Percentiles rank a stretch among this genome's conserved stretches.
Conservation (phyloP, 92 coral and sea anemone genomes). For the Bergia puertoricense region DNA sequence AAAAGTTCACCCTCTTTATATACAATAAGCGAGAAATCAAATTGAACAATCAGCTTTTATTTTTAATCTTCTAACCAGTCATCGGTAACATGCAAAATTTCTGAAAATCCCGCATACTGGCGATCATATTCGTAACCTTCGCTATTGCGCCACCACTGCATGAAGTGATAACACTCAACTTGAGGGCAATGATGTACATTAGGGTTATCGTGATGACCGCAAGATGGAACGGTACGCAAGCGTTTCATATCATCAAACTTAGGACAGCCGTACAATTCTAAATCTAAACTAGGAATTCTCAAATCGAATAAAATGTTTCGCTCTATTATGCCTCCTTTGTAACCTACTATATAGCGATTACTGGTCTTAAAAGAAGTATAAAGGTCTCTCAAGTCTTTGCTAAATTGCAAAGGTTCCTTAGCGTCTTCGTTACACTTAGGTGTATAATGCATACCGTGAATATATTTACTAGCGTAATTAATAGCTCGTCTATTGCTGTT, state of each 20-base stretch:
- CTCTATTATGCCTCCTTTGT: slow-evolving; percentile 10
- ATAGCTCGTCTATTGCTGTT: background rate
- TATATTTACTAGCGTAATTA: slow-evolving; percentile 7
- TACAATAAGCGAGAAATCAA: slow-evolving; percentile 12
- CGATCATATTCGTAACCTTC: background rate
- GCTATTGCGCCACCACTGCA: slow-evolving; percentile 13
- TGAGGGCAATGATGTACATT: slow-evolving; percentile 1
- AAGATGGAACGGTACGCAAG: too few species aligned
- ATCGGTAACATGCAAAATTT: background rate
- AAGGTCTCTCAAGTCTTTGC: slow-evolving; percentile 1
- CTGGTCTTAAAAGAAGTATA: slow-evolving; percentile 9
- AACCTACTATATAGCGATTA: slow-evolving; percentile 6
- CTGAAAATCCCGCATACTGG: too few species aligned
- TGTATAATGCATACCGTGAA: slow-evolving; percentile 1
- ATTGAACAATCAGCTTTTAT: slow-evolving; percentile 1
- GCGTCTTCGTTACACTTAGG: slow-evolving; percentile 9
- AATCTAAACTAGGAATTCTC: slow-evolving; percentile 9
- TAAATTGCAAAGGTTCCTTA: slow-evolving; percentile 12
- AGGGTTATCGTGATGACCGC: background rate
- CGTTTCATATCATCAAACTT: too few species aligned
- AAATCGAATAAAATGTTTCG: slow-evolving; percentile 8
- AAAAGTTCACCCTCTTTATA: background rate
- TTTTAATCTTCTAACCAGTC: slow-evolving; percentile 6
- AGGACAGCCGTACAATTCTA: background rate
- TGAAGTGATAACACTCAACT: background rate